Conservation (phyloP, 2,797 vertebrate genomes). For the Gobio occitaniae region DNA sequence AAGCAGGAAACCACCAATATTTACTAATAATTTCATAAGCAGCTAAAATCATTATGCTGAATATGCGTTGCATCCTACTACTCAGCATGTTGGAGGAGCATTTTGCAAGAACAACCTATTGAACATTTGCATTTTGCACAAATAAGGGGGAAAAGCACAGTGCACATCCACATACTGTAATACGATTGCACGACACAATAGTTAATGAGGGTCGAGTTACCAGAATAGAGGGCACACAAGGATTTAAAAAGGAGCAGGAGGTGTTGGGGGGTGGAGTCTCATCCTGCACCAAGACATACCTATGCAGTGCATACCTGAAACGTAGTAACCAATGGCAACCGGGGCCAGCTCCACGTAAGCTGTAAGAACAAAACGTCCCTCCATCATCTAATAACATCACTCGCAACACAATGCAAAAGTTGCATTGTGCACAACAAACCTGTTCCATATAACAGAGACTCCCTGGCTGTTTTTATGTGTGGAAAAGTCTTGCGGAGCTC, state of each 20-base stretch:
- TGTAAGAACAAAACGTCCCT: slow-evolving; percentile 56
- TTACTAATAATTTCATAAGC: slow-evolving; percentile 27
- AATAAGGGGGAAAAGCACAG: slow-evolving; percentile 1
- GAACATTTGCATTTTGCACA: slow-evolving; percentile 16
- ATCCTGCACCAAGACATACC: slow-evolving; percentile 44
- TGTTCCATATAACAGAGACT: slow-evolving; percentile 9
- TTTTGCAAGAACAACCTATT: slow-evolving; percentile 19
- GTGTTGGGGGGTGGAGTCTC: slow-evolving; percentile 19
- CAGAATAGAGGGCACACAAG: slow-evolving; percentile 3
- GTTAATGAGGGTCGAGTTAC: slow-evolving; percentile 10
- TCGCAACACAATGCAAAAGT: slow-evolving; percentile 33
- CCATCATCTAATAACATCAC: slow-evolving; percentile 37
- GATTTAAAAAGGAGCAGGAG: background rate
- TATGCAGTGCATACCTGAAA: slow-evolving; percentile 58
- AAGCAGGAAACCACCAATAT: slow-evolving; percentile 28
- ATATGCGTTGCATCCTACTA: slow-evolving; percentile 1
- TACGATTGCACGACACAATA: slow-evolving; percentile 19
- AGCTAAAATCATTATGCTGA: slow-evolving; percentile 35
- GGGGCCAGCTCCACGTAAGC: slow-evolving; percentile 63
- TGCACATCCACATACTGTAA: slow-evolving; percentile 10
- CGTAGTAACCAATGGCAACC: slow-evolving; percentile 58
- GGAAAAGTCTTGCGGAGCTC: slow-evolving; percentile 30
- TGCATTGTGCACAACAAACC: slow-evolving; percentile 11
- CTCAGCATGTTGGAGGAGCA: background rate
- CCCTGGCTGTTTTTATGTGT: slow-evolving; percentile 30